phyloP scores from a whole-genome alignment of 2,113 vertebrate genomes.

The Morone chrysops region DNA sequence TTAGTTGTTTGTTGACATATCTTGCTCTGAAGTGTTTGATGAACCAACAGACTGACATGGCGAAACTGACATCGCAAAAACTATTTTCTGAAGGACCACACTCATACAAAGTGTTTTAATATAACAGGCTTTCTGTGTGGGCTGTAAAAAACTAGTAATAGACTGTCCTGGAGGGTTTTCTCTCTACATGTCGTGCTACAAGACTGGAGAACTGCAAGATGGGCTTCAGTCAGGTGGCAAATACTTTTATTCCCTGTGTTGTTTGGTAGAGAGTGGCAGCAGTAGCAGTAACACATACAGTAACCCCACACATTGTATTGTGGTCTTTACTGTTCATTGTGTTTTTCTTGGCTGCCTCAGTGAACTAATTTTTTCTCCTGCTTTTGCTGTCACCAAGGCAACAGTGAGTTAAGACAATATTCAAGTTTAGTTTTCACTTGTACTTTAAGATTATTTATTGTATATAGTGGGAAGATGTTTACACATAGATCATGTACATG shows the following conservation, averaged over 20 bases:
- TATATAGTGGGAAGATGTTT: background rate
- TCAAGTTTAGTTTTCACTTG: constrained; percentile 36
- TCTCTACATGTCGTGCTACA: constrained; percentile 15
- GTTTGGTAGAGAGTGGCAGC: constrained; percentile 15
- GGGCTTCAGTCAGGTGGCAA: constrained; percentile 35
- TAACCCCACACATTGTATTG: constrained; percentile 22
- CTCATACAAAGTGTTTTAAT: background rate
- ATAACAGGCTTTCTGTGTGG: constrained; percentile 13
- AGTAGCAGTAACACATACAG: constrained; percentile 25
- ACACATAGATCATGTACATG: background rate
- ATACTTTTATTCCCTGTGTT: constrained; percentile 36
- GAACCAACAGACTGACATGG: background rate
- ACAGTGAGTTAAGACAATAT: constrained; percentile 49
- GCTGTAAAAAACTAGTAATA: constrained; percentile 1
- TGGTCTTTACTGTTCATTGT: constrained; percentile 38
- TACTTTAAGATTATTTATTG: background rate
- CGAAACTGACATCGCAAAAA: too few species aligned
- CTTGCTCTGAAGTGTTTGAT: background rate
- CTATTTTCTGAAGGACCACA: background rate
- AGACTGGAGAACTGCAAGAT: constrained; percentile 10
- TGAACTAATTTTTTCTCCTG: constrained; percentile 54
- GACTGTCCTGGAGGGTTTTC: background rate
- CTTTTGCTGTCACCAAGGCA: constrained; percentile 68
- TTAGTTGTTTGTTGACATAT: background rate
- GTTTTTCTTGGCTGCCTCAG: constrained; percentile 59